Base-by-base conservation (phyloP, 2,888 invertebrate genomes). In the Tribolium freemani region DNA sequence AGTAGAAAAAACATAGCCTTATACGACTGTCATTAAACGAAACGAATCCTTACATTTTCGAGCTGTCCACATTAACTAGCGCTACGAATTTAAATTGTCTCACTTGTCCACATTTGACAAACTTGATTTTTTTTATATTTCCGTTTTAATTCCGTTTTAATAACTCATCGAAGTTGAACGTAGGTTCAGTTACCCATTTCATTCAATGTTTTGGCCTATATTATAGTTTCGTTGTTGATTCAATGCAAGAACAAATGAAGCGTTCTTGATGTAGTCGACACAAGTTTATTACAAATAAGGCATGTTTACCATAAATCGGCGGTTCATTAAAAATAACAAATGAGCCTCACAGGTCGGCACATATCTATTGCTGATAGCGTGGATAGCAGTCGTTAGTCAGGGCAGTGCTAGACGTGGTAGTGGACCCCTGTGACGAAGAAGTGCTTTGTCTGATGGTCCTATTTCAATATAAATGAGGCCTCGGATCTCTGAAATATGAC, bases 321-420 rank as follows among this genome's bases (percentile, higher is more conserved):
- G 77, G 77, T 78, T 81, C 80, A 80, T 82, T 82, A 82, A 81
- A 82, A 81, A 80, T 82, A 82, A 82, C 78, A 79, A 82, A 81
- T 77, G 80, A 78, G 76, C 71, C 67, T 53, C 68, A 63, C 48
- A 45, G 70, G 51, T 69, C 63, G 69, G 51, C 57, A 48, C 50
- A 69, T 68, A 50, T 72, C 58, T 66, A 67, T 76, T 75, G 77
- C 75, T 80, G 46, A 58, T 69, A 75, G 78, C 77, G 77, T 75
- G 75, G 74, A 60, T 75, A 71, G 69, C 63, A 53, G 71, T 69
- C 70, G 74, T 75, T 75, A 74, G 72, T 75, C 74, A 75, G 51
- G 71, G 63, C 72, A 30, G 51, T 48, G 57, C 26, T 56, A 61
- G 61, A 67, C 63, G 13, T 67, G 70, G 72, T 69, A 79, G 79